Percentiles rank a stretch among this genome's conserved stretches.
phyloP scores from a whole-genome alignment of 2,797 vertebrate genomes.

The Streptopelia turtur region DNA sequence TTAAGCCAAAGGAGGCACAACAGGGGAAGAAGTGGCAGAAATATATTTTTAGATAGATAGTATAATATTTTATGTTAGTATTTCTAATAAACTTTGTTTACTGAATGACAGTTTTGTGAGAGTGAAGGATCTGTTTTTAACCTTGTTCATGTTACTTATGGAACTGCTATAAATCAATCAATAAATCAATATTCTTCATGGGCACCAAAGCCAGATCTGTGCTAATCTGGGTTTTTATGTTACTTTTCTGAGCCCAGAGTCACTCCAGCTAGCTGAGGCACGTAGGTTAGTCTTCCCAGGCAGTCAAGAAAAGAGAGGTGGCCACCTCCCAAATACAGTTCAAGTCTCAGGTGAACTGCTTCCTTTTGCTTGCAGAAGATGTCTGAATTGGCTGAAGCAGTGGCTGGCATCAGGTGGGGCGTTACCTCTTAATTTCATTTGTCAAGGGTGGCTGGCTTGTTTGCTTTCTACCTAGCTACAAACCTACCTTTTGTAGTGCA shows the following conservation, averaged over 20 bases:
- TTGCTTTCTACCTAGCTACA: not conserved
- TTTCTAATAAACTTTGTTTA: not conserved
- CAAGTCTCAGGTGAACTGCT: not conserved
- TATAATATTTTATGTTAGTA: not conserved
- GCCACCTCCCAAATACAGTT: not conserved
- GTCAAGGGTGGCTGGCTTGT: not conserved
- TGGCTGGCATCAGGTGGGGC: not conserved
- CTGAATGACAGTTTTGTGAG: not conserved
- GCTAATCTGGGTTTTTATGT: not conserved
- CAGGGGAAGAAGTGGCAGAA: not conserved
- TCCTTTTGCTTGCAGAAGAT: not conserved
- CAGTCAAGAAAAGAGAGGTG: not conserved
- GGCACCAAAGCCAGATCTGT: not conserved
- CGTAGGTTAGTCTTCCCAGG: not conserved
- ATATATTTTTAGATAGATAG: not conserved
- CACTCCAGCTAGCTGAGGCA: not conserved
- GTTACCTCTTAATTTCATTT: not conserved
- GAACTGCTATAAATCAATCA: not conserved
- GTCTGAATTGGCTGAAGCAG: not conserved
- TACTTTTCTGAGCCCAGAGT: not conserved
- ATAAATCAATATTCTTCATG: not conserved
- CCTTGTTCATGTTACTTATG: slow-evolving; percentile 25
- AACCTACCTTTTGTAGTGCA: not conserved
- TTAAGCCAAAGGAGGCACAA: not conserved
- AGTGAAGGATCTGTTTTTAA: not conserved